Base-by-base conservation (phyloP, 2,888 invertebrate genomes). In the Trissolcus brochymenae region DNA sequence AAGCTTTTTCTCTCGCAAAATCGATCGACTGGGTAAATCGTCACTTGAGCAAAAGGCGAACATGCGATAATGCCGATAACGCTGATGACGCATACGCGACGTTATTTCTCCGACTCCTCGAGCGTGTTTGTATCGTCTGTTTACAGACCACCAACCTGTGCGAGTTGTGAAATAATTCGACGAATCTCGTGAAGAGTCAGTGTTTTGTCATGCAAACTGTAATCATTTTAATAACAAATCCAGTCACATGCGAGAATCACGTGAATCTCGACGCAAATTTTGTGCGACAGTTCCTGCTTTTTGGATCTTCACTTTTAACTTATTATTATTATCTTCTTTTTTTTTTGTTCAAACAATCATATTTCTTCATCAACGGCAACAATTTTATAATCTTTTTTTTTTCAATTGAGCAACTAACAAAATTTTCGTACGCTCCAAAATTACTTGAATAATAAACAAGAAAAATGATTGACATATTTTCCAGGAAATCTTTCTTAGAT, bases 151-250 rank as follows among this genome's bases (percentile, higher is more conserved):
- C 14, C 55, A 56, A 70, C 55, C 70, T 70, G 70, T 50, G n/a
- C 25, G 14, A 51, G 59, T 72, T 54, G 57, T 54, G 60, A 72
- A 65, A 60, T 55, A 65, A 72, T 60, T 61, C 55, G 55, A 70
- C 61, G 62, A 55, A 56, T 68, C 60, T 65, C 56, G 50, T 53
- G 60, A 62, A 59, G 62, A 57, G 81, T 79, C 81, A 79, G 82
- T 82, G 83, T 84, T 84, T 86, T 83, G 84, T 83, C 82, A 85
- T 86, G 84, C 84, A 84, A 84, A 85, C 85, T 79, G 79, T 62
- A 79, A 78, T 82, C 82, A 86, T 86, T 86, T 85, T 81, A 86
- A 86, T 86, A 84, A 86, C 85, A 85, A 86, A 86, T 86, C 81
- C 81, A 76, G 79, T 79, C 75, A 79, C 84, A 84, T 82, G 82